Evolutionary conservation across 1,140 invertebrate species (phyloP), one percentile per base, ranked within the genome.

Genomic region (Cylas formicarius): DNA sequence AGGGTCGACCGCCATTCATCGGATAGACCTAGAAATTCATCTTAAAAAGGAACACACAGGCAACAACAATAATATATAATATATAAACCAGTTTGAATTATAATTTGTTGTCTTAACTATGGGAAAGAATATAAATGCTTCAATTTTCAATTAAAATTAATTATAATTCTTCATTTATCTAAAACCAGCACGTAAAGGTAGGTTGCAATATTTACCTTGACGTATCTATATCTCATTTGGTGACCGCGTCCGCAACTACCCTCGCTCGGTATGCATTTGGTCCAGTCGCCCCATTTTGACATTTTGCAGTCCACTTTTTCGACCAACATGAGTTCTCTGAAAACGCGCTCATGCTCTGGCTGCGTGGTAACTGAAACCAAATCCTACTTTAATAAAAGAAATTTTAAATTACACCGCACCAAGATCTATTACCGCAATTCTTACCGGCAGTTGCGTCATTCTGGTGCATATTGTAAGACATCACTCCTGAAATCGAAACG

Each of bases 1-100:
- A 89, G 2, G 60, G 66, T 49, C 73, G 75, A 5, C 85, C 85
- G 0, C 80, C 81, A 53, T 84, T 82, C 44, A 71, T 65, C 1
- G 80, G 71, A 3, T 73, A 61, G n/a, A 66, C 59, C 62, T 80
- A 44, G 3, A 67, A 67, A n/a, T n/a, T n/a, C n/a, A n/a, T n/a
- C n/a, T n/a, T n/a, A n/a, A n/a, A n/a, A n/a, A n/a, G n/a, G n/a
- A n/a, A n/a, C n/a, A n/a, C 1, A 40, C 27, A 42, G 20, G 35
- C 9, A 28, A n/a, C 26, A 18, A 43, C 13, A 23, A 16, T 24
- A 27, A 20, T 11, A 2, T 9, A 29, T 2, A 14, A 34, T 34
- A n/a, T 6, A 13, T 27, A 8, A n/a, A 38, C n/a, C 6, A 9
- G 2, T 11, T n/a, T 34, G 16, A 3, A 11, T n/a, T 26, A 11